Evolutionary conservation across 2,797 vertebrate species (phyloP).

Genomic region (Hylomyscus alleni): DNA sequence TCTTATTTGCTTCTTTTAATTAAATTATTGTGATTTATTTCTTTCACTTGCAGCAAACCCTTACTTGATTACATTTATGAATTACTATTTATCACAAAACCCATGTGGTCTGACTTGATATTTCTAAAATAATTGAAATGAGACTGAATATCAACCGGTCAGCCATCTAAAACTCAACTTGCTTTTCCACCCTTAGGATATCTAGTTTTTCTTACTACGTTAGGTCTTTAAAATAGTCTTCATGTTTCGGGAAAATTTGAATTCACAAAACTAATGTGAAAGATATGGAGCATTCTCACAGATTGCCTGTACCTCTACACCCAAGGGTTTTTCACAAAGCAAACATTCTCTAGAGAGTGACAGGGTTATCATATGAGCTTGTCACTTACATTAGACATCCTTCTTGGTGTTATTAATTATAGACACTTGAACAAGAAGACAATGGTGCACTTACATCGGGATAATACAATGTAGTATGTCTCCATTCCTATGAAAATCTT

Average conservation of each 20-base stretch:
- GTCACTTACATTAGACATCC: neutral
- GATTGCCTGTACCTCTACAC: neutral
- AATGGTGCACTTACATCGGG: neutral
- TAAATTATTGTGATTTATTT: constrained; percentile 26
- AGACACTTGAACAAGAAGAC: neutral
- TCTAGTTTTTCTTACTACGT: constrained; percentile 7
- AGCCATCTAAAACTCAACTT: constrained; percentile 23
- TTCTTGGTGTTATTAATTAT: neutral
- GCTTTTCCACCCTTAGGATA: neutral
- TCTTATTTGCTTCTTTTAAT: constrained; percentile 52
- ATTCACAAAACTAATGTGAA: constrained; percentile 12
- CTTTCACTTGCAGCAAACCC: constrained; percentile 18
- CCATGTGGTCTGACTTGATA: neutral
- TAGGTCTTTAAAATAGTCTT: neutral
- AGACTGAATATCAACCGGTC: neutral
- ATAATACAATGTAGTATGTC: neutral
- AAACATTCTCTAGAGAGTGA: neutral
- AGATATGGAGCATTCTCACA: neutral
- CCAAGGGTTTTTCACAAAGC: no score
- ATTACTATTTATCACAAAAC: constrained; percentile 25
- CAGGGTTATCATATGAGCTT: neutral
- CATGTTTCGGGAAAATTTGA: constrained; percentile 17
- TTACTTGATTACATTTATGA: constrained; percentile 49
- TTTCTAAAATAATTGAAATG: constrained; percentile 43
- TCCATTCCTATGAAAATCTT: neutral